These are phyloP conservation scores for Entomyzon cyanotis DNA, from an alignment of 2,113 vertebrate genomes.

Conservation along the genomic window DNA sequence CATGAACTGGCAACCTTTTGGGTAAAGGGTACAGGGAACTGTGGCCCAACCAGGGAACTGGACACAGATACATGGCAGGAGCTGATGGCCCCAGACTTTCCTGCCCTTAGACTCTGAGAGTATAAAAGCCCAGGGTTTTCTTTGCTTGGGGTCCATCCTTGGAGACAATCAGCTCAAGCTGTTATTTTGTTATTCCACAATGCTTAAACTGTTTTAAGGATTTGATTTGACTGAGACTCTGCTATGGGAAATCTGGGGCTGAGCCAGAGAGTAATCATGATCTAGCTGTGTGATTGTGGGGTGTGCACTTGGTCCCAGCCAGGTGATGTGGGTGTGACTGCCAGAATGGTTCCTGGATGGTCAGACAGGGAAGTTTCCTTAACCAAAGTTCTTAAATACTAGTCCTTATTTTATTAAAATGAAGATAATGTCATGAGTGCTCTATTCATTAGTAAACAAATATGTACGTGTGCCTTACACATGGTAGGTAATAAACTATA, in stretches of 20 bases:
- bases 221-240: not conserved
- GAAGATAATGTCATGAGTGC: not conserved
- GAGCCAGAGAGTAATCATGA: not conserved
- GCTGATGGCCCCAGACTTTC: not conserved
- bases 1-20: too few relatives aligned
- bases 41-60: too few relatives aligned
- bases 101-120: rapidly evolving
- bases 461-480: not conserved
- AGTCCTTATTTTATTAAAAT: not conserved
- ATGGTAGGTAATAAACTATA: not conserved
- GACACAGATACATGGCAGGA: not conserved
- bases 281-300: not conserved
- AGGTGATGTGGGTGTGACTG: too few relatives aligned
- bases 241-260: not conserved
- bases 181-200: not conserved
- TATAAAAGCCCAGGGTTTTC: not conserved
- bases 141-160: not conserved
- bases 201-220: not conserved
- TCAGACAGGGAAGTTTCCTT: not conserved
- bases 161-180: rapidly evolving
- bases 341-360: not conserved
- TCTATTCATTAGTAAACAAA: not conserved
- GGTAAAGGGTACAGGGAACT: not conserved
- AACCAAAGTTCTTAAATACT: not conserved
- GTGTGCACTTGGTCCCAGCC: not conserved